Conservation (phyloP, 2,888 invertebrate species). For the Parnassius smintheus region DNA sequence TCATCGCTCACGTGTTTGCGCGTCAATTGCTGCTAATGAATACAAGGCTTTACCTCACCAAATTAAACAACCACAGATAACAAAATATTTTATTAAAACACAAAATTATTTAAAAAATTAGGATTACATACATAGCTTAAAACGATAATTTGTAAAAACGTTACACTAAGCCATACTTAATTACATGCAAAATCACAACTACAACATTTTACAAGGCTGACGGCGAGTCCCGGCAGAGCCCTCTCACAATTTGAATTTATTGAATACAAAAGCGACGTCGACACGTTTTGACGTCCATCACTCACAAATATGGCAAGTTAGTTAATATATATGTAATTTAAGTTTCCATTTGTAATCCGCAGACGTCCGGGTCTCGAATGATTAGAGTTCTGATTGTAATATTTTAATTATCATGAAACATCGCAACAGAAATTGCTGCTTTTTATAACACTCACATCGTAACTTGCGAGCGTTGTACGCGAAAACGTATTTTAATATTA, state of each 20-base stretch:
- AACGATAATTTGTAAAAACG: slow-evolving; percentile 13
- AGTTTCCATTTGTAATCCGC: background rate
- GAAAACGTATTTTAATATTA: too few relatives aligned
- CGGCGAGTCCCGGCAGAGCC: background rate
- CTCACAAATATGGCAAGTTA: background rate
- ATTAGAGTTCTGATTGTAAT: background rate
- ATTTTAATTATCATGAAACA: background rate
- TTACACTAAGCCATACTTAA: slow-evolving; percentile 3
- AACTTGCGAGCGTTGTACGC: background rate
- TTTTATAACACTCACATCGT: background rate
- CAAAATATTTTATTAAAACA: slow-evolving; percentile 59
- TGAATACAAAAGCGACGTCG: background rate
- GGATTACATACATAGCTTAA: slow-evolving; percentile 57
- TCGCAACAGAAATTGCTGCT: background rate
- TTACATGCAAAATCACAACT: slow-evolving; percentile 4
- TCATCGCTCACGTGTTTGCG: too few relatives aligned
- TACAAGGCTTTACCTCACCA: background rate
- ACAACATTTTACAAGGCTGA: background rate
- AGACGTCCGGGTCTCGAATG: background rate
- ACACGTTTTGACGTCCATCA: background rate
- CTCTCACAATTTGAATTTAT: background rate
- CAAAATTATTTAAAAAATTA: slow-evolving; percentile 40
- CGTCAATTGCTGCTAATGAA: too few relatives aligned
- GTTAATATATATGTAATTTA: too few relatives aligned
- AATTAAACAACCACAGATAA: slow-evolving; percentile 33